Conservation (phyloP, 1,140 invertebrate species). For the Ganaspis sp. region DNA sequence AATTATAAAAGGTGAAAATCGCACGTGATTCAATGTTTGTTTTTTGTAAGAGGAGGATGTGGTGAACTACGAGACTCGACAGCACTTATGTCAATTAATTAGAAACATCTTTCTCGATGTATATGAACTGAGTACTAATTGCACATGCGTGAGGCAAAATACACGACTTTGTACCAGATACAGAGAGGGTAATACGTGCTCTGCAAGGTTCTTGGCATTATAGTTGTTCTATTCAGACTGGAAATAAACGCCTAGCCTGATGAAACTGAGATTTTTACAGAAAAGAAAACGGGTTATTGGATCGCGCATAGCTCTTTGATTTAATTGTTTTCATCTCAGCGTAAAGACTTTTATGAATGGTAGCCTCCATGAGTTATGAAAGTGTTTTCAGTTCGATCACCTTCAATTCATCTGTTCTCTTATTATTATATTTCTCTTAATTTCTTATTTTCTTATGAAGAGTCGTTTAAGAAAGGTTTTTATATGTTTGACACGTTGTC, state of each 20-base stretch:
- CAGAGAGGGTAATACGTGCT: constrained; percentile 42
- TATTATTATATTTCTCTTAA: no score
- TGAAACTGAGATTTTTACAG: constrained; percentile 62
- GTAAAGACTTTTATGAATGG: constrained; percentile 8
- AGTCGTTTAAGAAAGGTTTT: no score
- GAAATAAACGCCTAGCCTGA: constrained; percentile 60
- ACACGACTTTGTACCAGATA: constrained; percentile 59
- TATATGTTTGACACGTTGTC: no score
- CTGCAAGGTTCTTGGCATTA: constrained; percentile 4
- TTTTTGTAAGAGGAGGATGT: background rate
- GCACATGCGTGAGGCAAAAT: constrained; percentile 53
- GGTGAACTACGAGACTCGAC: background rate
- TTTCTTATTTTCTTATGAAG: no score
- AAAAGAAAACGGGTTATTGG: constrained; percentile 56
- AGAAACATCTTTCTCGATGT: background rate
- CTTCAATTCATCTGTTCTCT: background rate
- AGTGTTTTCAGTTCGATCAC: background rate
- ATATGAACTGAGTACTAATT: constrained; percentile 58
- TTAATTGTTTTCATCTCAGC: background rate
- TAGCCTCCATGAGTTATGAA: background rate
- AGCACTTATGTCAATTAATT: constrained; percentile 22
- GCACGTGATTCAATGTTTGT: background rate
- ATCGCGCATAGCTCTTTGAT: constrained; percentile 30
- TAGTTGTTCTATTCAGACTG: constrained; percentile 57
- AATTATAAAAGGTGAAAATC: constrained; percentile 11